Percentiles rank a stretch among this genome's conserved stretches.
Conservation (phyloP, 2,888 invertebrate genomes). For the Sinohyriopsis cumingii region DNA sequence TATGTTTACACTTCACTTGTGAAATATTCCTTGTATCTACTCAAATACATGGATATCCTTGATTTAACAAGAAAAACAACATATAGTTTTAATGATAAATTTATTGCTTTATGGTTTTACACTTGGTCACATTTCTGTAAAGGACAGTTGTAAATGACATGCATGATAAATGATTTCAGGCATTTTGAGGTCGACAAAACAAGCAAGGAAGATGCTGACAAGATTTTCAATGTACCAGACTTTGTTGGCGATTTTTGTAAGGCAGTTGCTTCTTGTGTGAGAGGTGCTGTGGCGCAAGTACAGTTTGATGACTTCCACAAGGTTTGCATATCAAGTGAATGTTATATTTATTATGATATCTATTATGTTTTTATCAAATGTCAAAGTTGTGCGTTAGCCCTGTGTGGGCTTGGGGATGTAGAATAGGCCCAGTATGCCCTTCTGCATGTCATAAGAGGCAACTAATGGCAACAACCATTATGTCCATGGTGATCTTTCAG, state of each 20-base stretch:
- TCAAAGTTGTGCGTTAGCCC: no score
- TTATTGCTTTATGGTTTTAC: no score
- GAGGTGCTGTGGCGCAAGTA: constrained; percentile 74
- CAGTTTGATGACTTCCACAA: constrained; percentile 75
- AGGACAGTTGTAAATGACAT: not conserved
- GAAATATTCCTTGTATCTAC: no score
- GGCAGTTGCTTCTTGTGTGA: constrained; percentile 73
- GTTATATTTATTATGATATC: not conserved
- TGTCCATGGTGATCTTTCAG: not conserved
- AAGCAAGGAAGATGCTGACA: constrained; percentile 66
- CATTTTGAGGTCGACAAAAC: constrained; percentile 71
- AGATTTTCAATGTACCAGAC: constrained; percentile 75
- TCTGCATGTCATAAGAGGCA: no score
- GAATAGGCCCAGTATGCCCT: not conserved
- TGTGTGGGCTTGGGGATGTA: not conserved
- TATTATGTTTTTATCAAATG: not conserved
- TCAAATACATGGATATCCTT: no score
- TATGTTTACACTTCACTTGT: no score
- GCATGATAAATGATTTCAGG: constrained; percentile 54
- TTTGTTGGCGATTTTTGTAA: constrained; percentile 75
- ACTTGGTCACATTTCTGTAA: not conserved
- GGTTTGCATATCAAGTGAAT: constrained; percentile 50
- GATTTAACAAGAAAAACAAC: no score
- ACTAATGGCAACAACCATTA: no score
- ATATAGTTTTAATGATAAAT: no score